A percentile compares a stretch with the other conserved stretches of the same genome.
Evolutionary conservation across 2,888 invertebrate species (phyloP).

Genomic region (Hemithea aestivaria): DNA sequence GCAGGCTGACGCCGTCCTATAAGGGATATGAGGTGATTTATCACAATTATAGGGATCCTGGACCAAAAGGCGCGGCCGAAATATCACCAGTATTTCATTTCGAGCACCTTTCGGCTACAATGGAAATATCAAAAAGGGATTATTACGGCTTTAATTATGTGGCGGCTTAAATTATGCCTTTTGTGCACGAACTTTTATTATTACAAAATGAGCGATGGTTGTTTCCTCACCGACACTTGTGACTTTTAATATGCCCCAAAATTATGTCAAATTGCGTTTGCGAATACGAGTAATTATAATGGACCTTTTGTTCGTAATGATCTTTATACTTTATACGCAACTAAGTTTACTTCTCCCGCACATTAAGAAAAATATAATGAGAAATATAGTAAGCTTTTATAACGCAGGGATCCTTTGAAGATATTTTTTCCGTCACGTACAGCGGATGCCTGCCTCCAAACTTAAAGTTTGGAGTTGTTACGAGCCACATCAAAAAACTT

Average conservation of each 20-base stretch:
- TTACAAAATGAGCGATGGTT: too few relatives aligned
- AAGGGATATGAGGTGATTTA: conserved; percentile 64
- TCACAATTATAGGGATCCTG: conserved; percentile 66
- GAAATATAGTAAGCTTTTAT: too few relatives aligned
- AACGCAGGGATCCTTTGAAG: too few relatives aligned
- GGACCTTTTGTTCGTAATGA: too few relatives aligned
- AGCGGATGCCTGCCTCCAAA: conserved; percentile 7
- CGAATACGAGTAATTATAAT: too few relatives aligned
- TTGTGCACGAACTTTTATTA: conserved; percentile 7
- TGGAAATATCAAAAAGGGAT: conserved; percentile 19
- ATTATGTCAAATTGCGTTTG: too few relatives aligned
- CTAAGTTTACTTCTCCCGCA: too few relatives aligned
- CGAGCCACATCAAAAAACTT: conserved; percentile 17
- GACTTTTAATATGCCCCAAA: too few relatives aligned
- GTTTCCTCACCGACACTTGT: too few relatives aligned
- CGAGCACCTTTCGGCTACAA: conserved; percentile 19
- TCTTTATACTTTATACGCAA: too few relatives aligned
- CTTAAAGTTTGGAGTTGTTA: conserved; percentile 13
- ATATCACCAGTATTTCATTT: conserved; percentile 28
- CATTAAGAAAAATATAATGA: too few relatives aligned
- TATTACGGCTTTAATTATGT: conserved; percentile 20
- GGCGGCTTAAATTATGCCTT: conserved; percentile 13
- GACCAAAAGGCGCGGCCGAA: conserved; percentile 28
- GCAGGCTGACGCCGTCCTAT: conserved; percentile 56
- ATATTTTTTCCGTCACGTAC: conserved; percentile 11